Percentiles rank a stretch among this genome's conserved stretches.
These are phyloP conservation scores for Heliconius charithonia DNA, from an alignment of 2,888 invertebrate genomes.

Conservation along the genomic window DNA sequence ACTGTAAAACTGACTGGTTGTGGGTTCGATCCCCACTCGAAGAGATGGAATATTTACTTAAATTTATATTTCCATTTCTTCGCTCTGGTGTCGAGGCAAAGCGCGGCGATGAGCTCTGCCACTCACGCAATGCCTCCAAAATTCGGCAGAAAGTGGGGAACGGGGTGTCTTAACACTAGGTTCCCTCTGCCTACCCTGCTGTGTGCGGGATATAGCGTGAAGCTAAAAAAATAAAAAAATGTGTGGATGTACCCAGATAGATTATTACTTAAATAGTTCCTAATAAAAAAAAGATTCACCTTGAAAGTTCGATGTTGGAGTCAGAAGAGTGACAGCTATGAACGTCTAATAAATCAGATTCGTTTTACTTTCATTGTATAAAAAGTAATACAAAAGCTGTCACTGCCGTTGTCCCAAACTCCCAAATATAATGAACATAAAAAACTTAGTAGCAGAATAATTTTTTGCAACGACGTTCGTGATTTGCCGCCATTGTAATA, in stretches of 20 bases:
- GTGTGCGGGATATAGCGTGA: too few relatives aligned
- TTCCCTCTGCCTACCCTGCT: too few relatives aligned
- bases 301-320: background rate
- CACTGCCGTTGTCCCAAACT: background rate
- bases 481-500: background rate
- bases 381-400: constrained; percentile 16
- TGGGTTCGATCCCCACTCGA: too few relatives aligned
- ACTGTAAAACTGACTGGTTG: too few relatives aligned
- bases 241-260: background rate
- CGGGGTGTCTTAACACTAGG: too few relatives aligned
- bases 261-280: background rate
- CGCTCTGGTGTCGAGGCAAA: too few relatives aligned
- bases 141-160: too few relatives aligned
- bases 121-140: too few relatives aligned
- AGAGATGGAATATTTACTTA: too few relatives aligned
- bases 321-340: constrained; percentile 2
- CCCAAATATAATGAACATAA: constrained; percentile 13
- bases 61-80: too few relatives aligned
- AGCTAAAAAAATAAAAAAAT: too few relatives aligned
- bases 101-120: too few relatives aligned
- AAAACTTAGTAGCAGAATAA: constrained; percentile 10
- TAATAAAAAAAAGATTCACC: background rate
- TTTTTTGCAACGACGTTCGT: constrained; percentile 2
- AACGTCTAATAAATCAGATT: constrained; percentile 17
- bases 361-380: constrained; percentile 18